Base-by-base conservation (phyloP, 1,140 invertebrate species). In the Anthonomus grandis region DNA sequence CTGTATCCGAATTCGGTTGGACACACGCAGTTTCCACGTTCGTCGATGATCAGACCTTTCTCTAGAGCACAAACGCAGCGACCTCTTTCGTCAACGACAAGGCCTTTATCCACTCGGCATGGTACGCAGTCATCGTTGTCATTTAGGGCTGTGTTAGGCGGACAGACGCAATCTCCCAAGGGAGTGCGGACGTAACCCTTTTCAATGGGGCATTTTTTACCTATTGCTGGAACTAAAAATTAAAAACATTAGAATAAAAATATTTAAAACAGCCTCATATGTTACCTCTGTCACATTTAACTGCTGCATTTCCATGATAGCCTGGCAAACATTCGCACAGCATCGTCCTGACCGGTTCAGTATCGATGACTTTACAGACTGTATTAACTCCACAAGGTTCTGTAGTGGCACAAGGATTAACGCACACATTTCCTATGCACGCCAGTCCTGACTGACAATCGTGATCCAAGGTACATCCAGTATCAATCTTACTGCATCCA, bases 291-390 rank as follows among this genome's bases (percentile, higher is more conserved):
- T 86, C 85, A 68, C 89, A 91, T 66, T 85, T 80, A 31, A 86
- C 78, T 18, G 87, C 83, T 15, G 89, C 89, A 70, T 90, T 89
- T 71, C 89, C 89, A 72, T 83, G 83, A 70, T 89, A 93, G 39
- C 90, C 89, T 19, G 87, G 85, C n/a, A 87, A 69, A 69, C 92
- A 95, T 71, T 89, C 83, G 64, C 93, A 95, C 52, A 90, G 83
- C 89, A 94, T 91, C 12, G 91, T 93, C 64, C 87, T 81, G 0
- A 94, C 85, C 1, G 91, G 90, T 18, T 83, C 74, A 0, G 91
- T 91, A 65, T 94, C 86, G 3, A 89, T 72, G 1, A 93, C 85
- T 44, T 82, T 83, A 65, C 93, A 95, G 48, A 83, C 77, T 0
- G 90, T 86, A 60, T 92, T 92, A 6, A 82, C 78, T 24, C 88